Evolutionary conservation across 2,888 invertebrate genomes (phyloP), one percentile per base, ranked within the genome.

Genomic region (Dasypogon diadema): DNA sequence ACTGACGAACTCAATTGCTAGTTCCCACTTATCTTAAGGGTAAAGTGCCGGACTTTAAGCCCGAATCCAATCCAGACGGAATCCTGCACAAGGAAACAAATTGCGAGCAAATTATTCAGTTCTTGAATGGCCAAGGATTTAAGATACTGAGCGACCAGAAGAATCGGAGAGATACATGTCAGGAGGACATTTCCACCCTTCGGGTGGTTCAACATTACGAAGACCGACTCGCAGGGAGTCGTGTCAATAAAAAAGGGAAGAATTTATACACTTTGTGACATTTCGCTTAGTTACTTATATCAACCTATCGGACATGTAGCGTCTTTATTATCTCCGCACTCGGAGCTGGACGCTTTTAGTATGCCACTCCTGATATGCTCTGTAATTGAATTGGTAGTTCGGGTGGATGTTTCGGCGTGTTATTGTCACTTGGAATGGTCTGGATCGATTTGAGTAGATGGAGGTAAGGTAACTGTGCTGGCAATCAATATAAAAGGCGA

Each of bases 241-340:
- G 55, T 75, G 80, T 79, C 80, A 80, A 80, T 80, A 80, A 81
- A 81, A 80, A 79, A 79, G 79, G 78, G 79, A 79, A 77, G 80
- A 79, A 80, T 80, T 79, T 80, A 81, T 80, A 80, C 79, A 79
- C 80, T 80, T 79, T 80, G 79, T 81, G 80, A 80, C 80, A 80
- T 79, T 78, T 79, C 75, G 76, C 72, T 79, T 78, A 21, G 58
- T 48, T 58, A 48, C 48, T 58, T 74, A 58, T 58, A 58, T 58
- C 24, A 46, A 48, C 46, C 79, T 80, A 81, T 80, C 78, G 81
- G 79, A 81, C 81, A 80, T 81, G 81, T 80, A 81, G 78, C 80
- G 81, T 82, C 82, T 82, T 81, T 82, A 82, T 82, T 81, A 81
- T 82, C 81, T 80, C 80, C 80, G 80, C 80, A 79, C 80, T 79